Base-by-base conservation (phyloP, 2,797 vertebrate species). In the Anas georgica region DNA sequence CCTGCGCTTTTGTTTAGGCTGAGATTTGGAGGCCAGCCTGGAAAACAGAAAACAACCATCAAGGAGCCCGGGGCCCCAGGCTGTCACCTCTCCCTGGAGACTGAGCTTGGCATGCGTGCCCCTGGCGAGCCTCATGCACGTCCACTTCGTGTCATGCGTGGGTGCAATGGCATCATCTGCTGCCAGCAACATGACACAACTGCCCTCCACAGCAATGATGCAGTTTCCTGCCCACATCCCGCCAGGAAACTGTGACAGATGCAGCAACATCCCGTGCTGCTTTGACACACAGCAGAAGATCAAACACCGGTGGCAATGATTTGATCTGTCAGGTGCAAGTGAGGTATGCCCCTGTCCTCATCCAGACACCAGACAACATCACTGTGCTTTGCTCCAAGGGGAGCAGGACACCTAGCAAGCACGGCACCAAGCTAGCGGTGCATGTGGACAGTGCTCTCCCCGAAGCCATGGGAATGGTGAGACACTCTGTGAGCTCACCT, bases 1-100 rank as follows among this genome's bases (percentile, higher is more conserved):
- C 95, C 64, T 97, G 95, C 5, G 85, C 83, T 97, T 97, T 95
- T 96, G 92, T 93, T 97, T 97, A 97, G 95, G 94, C 96, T 95
- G 97, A 96, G 88, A 83, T 85, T 97, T 97, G 96, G 84, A 90
- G 70, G 89, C 58, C 94, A 81, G 95, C 94, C 98, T 98, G 97
- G 93, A 97, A 98, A 91, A 97, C 84, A 97, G 93, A 96, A 97
- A 96, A 97, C 59, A 95, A 88, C 62, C 29, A 1, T 97, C 85
- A 96, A 14, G 3, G 88, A 86, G 79, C 72, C 45, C 0, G 0
- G 20, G 12, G 6, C 25, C 23, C 64, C 15, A 1, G 66, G 66
- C 66, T 81, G 70, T 55, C 90, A 69, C 37, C 59, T 73, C 54
- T 21, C 73, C 7, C 56, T 63, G 31, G 3, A 77, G 22, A 37